phyloP scores from a whole-genome alignment of 1,140 invertebrate species.

The Radopholus similis region DNA sequence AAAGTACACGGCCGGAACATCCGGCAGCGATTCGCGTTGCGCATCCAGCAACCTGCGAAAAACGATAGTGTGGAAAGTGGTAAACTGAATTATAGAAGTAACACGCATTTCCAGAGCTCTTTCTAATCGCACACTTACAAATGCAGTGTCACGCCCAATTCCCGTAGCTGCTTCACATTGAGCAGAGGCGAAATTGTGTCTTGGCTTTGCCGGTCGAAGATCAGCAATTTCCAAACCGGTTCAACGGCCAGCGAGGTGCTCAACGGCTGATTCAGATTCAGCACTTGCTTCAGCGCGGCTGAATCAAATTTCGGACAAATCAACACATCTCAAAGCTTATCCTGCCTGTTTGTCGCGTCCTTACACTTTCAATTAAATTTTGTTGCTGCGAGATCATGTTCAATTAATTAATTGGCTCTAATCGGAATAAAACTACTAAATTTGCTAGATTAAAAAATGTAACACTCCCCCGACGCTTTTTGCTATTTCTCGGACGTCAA shows the following conservation, averaged over 20 bases:
- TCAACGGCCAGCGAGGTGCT: conserved; percentile 44
- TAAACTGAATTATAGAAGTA: neutral
- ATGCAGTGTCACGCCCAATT: conserved; percentile 92
- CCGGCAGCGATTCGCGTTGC: conserved; percentile 88
- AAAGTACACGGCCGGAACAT: conserved; percentile 97
- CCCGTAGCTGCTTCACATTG: conserved; percentile 88
- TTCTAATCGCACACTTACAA: conserved; percentile 69
- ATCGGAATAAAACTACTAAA: too few species aligned
- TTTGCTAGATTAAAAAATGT: too few species aligned
- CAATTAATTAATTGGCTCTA: too few species aligned
- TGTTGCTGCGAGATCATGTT: neutral
- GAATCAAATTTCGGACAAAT: conserved; percentile 17
- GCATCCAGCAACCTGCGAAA: conserved; percentile 68
- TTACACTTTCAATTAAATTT: neutral
- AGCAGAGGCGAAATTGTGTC: conserved; percentile 96
- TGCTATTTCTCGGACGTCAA: too few species aligned
- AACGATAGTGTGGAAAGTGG: neutral
- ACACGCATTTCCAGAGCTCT: neutral
- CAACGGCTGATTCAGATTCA: conserved; percentile 57
- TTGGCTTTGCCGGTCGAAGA: conserved; percentile 91
- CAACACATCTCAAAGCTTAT: neutral
- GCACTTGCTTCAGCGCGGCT: conserved; percentile 55
- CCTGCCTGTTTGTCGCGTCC: conserved; percentile 7
- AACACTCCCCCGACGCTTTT: too few species aligned
- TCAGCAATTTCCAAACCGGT: conserved; percentile 68